A percentile compares a stretch with the other conserved stretches of the same genome.
phyloP scores from a whole-genome alignment of 2,888 invertebrate species.

The Odontothrips loti region DNA sequence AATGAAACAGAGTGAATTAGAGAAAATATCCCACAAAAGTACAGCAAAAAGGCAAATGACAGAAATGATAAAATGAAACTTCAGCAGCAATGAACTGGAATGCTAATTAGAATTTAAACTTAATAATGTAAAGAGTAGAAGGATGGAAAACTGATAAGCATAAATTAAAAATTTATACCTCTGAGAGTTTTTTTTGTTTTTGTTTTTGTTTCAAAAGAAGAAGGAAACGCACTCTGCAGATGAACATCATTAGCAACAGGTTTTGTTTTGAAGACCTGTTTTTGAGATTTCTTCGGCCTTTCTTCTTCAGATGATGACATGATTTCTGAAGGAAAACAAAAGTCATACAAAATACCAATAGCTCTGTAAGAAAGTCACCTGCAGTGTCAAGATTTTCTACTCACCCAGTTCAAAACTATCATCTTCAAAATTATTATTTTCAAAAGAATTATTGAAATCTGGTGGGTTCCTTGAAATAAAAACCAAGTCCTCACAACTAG shows the following conservation, averaged over 20 bases:
- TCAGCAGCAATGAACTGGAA: too few species aligned
- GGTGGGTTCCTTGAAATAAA: neutral
- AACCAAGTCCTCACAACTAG: neutral
- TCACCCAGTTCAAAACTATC: neutral
- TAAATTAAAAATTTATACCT: neutral
- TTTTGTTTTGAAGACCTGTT: neutral
- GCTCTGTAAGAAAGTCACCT: neutral
- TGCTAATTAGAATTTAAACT: too few species aligned
- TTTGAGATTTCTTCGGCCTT: neutral
- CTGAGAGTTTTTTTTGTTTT: neutral
- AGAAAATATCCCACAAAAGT: neutral
- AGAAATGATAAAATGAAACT: too few species aligned
- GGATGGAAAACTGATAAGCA: neutral
- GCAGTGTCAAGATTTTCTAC: neutral
- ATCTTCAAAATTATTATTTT: neutral
- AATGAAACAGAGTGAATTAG: neutral
- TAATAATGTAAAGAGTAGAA: too few species aligned
- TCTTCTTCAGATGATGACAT: constrained; percentile 6
- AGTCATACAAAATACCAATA: neutral
- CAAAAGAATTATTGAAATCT: neutral
- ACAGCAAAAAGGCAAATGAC: neutral
- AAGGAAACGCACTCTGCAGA: too few species aligned
- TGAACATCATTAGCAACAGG: too few species aligned
- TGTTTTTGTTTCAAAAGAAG: neutral
- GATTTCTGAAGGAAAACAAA: neutral